Conservation (phyloP, 2,113 vertebrate species). For the Paedocypris sp. region DNA sequence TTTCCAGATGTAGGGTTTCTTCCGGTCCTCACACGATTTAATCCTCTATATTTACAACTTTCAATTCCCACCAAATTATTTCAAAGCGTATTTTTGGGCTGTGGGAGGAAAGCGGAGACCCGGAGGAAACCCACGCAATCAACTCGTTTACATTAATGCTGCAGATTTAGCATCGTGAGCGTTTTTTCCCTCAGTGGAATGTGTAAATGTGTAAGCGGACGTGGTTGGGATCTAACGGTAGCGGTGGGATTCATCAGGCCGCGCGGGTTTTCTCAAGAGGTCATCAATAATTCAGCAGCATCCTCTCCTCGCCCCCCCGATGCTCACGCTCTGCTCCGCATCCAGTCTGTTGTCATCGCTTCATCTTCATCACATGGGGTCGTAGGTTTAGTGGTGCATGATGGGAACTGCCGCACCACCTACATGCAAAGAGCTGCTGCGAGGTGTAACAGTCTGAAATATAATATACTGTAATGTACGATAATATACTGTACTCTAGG, state of each 20-base stretch:
- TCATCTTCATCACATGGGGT: background rate
- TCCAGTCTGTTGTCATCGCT: background rate
- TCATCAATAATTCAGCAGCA: constrained; percentile 46
- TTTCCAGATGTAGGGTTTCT: constrained; percentile 18
- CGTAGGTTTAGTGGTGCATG: background rate
- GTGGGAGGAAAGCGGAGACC: no score
- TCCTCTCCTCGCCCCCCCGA: background rate
- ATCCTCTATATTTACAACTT: no score
- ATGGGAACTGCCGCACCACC: background rate
- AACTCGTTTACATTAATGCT: no score
- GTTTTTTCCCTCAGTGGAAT: no score
- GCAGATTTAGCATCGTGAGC: no score
- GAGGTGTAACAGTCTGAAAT: no score
- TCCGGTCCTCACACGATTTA: no score
- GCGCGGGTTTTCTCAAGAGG: constrained; percentile 22
- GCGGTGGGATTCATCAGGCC: constrained; percentile 7
- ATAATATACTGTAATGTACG: no score
- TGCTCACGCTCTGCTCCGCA: background rate
- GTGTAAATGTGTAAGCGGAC: background rate
- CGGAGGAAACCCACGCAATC: no score
- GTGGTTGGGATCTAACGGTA: background rate
- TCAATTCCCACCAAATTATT: no score
- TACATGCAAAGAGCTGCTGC: background rate
- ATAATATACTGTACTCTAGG: no score
- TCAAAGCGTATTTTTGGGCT: no score